Percentiles rank a stretch among this genome's conserved stretches.
phyloP scores from a whole-genome alignment of 2,888 invertebrate genomes.

The Taphrorychus bicolor region DNA sequence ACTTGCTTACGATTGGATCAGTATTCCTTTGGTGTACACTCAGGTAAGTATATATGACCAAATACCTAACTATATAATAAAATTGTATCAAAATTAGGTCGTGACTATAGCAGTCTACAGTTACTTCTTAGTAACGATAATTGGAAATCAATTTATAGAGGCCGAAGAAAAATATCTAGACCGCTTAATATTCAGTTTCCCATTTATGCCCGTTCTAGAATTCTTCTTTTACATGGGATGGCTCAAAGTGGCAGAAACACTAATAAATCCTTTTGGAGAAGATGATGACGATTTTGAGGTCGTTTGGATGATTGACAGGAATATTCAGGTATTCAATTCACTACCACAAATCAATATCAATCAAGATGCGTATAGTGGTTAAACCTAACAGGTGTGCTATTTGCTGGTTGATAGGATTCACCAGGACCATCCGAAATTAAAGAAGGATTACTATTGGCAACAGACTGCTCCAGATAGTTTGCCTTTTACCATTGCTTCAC shows the following conservation, averaged over 20 bases:
- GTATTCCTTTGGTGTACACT: constrained; percentile 81
- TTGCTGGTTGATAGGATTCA: constrained; percentile 93
- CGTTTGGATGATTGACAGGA: constrained; percentile 90
- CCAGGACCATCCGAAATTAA: constrained; percentile 84
- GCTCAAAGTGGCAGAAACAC: constrained; percentile 87
- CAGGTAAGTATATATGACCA: constrained; percentile 61
- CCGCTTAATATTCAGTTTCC: constrained; percentile 78
- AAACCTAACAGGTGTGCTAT: constrained; percentile 73
- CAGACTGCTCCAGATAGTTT: constrained; percentile 66
- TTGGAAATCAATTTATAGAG: constrained; percentile 83
- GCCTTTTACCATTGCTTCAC: constrained; percentile 86
- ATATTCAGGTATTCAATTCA: constrained; percentile 67
- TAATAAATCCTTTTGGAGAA: constrained; percentile 90
- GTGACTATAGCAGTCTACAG: constrained; percentile 92
- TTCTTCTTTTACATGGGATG: constrained; percentile 90
- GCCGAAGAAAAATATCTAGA: constrained; percentile 56
- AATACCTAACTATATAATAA: too few species aligned
- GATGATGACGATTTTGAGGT: constrained; percentile 92
- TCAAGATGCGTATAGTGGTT: not conserved
- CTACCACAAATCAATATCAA: not conserved
- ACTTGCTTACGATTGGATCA: constrained; percentile 79
- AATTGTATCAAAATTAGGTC: constrained; percentile 59
- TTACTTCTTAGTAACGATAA: constrained; percentile 85
- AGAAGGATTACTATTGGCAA: constrained; percentile 89
- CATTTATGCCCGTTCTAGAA: constrained; percentile 86